These are phyloP conservation scores for Crocidura indochinensis DNA, from an alignment of 2,797 vertebrate genomes.

Conservation along the genomic window DNA sequence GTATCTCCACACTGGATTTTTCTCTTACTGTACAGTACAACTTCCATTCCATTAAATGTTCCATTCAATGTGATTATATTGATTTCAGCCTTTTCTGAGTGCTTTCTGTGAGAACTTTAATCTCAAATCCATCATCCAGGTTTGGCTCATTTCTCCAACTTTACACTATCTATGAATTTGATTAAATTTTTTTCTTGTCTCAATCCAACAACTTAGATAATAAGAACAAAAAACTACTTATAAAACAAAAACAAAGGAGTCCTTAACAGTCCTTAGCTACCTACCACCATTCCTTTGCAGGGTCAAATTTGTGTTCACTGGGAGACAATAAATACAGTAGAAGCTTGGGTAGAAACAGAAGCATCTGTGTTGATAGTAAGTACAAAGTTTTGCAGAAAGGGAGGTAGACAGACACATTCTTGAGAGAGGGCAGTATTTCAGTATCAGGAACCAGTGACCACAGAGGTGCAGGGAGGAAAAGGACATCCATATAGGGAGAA, in stretches of 20 bases:
- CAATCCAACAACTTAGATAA: background rate
- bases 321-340: background rate
- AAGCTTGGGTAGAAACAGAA: background rate
- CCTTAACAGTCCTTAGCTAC: background rate
- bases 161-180: background rate
- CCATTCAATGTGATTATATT: background rate
- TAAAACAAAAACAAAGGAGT: constrained; percentile 2
- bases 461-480: background rate
- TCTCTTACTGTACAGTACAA: constrained; percentile 10
- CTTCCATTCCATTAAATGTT: background rate
- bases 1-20: background rate
- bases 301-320: background rate
- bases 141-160: constrained; percentile 16
- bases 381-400: background rate
- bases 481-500: background rate
- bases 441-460: background rate
- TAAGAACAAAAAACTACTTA: too few species aligned
- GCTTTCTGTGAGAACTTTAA: background rate
- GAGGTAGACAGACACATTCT: background rate
- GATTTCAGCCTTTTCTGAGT: constrained; percentile 6
- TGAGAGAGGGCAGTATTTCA: background rate
- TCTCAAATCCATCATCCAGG: background rate
- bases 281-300: background rate
- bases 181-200: background rate
- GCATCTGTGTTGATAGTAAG: background rate